A percentile compares a stretch with the other conserved stretches of the same genome.
phyloP scores from a whole-genome alignment of 1,140 invertebrate species.

The Drosophila watanabei region DNA sequence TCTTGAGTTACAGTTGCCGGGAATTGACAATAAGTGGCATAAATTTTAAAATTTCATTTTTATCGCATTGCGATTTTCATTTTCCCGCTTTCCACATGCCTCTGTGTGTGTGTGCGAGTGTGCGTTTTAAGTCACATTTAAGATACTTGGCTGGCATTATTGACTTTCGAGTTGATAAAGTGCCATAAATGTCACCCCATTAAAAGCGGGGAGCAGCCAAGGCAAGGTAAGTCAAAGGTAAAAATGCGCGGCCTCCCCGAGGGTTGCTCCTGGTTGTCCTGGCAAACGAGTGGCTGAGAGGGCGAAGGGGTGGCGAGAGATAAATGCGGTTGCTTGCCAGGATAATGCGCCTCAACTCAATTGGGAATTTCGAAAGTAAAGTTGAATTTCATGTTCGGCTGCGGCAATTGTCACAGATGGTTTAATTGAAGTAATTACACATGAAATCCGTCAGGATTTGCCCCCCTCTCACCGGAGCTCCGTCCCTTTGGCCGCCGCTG shows the following conservation, averaged over 20 bases:
- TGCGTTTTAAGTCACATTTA: conserved; percentile 75
- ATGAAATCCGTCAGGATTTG: conserved; percentile 85
- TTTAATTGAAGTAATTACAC: conserved; percentile 86
- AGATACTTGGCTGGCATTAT: conserved; percentile 79
- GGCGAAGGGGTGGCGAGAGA: conserved; percentile 13
- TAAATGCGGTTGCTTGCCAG: conserved; percentile 72
- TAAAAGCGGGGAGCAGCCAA: conserved; percentile 49
- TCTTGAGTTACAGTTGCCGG: conserved; percentile 62
- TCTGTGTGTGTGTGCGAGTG: neutral
- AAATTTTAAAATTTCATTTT: conserved; percentile 84
- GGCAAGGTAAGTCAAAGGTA: conserved; percentile 56
- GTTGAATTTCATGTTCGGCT: conserved; percentile 85
- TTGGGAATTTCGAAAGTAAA: conserved; percentile 85
- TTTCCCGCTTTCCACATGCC: conserved; percentile 21
- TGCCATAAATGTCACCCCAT: conserved; percentile 85
- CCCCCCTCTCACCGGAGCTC: neutral
- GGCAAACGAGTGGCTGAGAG: conserved; percentile 4
- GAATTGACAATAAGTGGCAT: conserved; percentile 81
- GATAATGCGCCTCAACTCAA: conserved; percentile 84
- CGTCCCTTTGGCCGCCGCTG: neutral
- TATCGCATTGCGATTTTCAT: conserved; percentile 80
- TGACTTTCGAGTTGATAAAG: conserved; percentile 84
- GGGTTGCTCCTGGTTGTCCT: conserved; percentile 44
- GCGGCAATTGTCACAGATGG: conserved; percentile 85
- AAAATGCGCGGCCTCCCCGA: conserved; percentile 46